Conservation (phyloP, 2,888 invertebrate species). For the Dorcus hopei region DNA sequence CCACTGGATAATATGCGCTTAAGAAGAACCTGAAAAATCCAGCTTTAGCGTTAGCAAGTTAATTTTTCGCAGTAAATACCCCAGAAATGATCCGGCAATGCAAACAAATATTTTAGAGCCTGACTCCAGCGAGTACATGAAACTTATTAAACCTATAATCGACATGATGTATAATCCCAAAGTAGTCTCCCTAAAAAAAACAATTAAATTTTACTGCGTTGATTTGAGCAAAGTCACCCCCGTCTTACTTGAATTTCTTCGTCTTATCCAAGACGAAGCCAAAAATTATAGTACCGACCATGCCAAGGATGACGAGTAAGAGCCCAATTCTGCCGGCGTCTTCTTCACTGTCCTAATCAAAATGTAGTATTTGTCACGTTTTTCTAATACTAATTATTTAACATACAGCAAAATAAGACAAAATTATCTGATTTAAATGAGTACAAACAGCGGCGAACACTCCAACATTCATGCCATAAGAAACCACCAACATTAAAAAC, state of each 20-base stretch:
- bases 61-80: slow-evolving; percentile 19
- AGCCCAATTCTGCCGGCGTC: slow-evolving; percentile 88
- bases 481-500: slow-evolving; percentile 75
- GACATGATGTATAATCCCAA: slow-evolving; percentile 26
- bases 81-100: slow-evolving; percentile 24
- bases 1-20: slow-evolving; percentile 34
- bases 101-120: slow-evolving; percentile 24
- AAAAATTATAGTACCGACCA: slow-evolving; percentile 84
- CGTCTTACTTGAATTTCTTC: slow-evolving; percentile 80
- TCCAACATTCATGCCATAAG: slow-evolving; percentile 91
- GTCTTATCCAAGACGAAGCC: slow-evolving; percentile 92
- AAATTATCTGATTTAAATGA: slow-evolving; percentile 81
- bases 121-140: slow-evolving; percentile 26
- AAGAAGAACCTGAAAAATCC: slow-evolving; percentile 28
- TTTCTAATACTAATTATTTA: slow-evolving; percentile 1
- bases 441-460: slow-evolving; percentile 95
- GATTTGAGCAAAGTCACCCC: neutral
- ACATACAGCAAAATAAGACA: slow-evolving; percentile 74
- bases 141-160: slow-evolving; percentile 25
- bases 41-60: neutral
- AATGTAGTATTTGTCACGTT: neutral
- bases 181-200: slow-evolving; percentile 25
- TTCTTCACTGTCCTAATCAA: slow-evolving; percentile 56
- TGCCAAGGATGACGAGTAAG: slow-evolving; percentile 86
- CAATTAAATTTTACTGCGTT: neutral